Evolutionary conservation across 2,888 invertebrate genomes (phyloP).

Genomic region (Anthophora plumipes): DNA sequence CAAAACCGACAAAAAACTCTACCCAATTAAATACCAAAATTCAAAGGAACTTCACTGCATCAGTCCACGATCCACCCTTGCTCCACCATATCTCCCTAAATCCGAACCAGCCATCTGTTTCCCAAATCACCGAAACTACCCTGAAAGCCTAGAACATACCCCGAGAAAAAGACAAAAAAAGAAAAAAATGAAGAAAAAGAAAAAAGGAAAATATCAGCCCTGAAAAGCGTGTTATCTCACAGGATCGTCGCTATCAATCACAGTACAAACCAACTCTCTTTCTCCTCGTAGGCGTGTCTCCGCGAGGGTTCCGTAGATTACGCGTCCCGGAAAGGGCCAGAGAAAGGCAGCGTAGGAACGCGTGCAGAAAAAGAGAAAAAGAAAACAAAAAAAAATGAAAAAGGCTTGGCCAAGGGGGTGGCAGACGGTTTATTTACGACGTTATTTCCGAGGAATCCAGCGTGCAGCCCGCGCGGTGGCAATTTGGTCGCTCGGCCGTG

Average conservation of each 20-base stretch:
- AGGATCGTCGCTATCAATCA: conserved; percentile 42
- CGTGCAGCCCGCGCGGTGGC: conserved; percentile 65
- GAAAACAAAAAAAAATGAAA: too few relatives aligned
- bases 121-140: too few relatives aligned
- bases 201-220: not conserved
- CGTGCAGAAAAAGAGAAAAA: not conserved
- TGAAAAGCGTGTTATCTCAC: conserved; percentile 23
- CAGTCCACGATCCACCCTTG: not conserved
- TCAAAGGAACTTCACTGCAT: not conserved
- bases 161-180: too few relatives aligned
- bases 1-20: too few relatives aligned
- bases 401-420: conserved; percentile 13
- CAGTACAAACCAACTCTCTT: not conserved
- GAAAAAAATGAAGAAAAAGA: not conserved
- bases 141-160: too few relatives aligned
- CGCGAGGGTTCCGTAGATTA: conserved; percentile 46
- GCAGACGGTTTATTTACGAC: conserved; percentile 70
- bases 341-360: conserved; percentile 13
- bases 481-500: conserved; percentile 71
- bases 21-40: too few relatives aligned
- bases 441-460: conserved; percentile 71
- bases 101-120: too few relatives aligned
- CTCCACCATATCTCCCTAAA: not conserved
- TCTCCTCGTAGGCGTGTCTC: conserved; percentile 49
- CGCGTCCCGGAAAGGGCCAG: conserved; percentile 40